Evolutionary conservation across 2,888 invertebrate genomes (phyloP), one percentile per base, ranked within the genome.

Genomic region (Coleophora flavipennella): DNA sequence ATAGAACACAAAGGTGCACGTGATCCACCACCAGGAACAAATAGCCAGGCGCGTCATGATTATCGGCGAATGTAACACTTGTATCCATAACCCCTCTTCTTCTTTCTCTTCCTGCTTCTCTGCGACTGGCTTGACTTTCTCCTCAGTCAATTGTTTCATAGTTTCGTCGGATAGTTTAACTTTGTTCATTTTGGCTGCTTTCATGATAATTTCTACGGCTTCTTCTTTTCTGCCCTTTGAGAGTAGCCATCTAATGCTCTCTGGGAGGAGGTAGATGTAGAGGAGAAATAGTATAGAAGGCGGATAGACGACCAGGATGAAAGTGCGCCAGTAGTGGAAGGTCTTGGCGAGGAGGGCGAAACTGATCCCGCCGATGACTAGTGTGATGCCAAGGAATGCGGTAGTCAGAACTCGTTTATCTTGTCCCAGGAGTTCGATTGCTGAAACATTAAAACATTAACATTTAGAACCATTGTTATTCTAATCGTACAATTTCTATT

Each of bases 1-100:
- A 59, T 92, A 94, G 69, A 92, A 94, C 32, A 94, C 90, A 50
- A 94, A 90, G 0, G 92, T 90, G 53, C 91, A 92, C 0, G 92
- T 90, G 32, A 92, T 88, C 93, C 93, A 93, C 78, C 92, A 92
- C 69, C 79, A 83, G 2, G 81, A 81, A 39, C 81, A 81, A 12
- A 80, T 78, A 1, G 72, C 76, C 28, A 83, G 50, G 2, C 83
- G 65, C 8, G 48, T 69, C 75, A 79, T 73, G 32, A 83, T 79
- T 13, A 80, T 76, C 0, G 75, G 79, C 0, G 83, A 84, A 8
- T 52, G 58, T 13, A 81, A 37, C 44, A 80, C 79, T 44, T 79
- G 78, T 48, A 61, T 65, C 72, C 72, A 72, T 6, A 81, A 37
- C 6, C 79, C 76, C 12, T 62, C 57, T 14, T 64, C 62, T 9